phyloP scores from a whole-genome alignment of 1,140 invertebrate genomes.

The Thereuonema tuberculata region DNA sequence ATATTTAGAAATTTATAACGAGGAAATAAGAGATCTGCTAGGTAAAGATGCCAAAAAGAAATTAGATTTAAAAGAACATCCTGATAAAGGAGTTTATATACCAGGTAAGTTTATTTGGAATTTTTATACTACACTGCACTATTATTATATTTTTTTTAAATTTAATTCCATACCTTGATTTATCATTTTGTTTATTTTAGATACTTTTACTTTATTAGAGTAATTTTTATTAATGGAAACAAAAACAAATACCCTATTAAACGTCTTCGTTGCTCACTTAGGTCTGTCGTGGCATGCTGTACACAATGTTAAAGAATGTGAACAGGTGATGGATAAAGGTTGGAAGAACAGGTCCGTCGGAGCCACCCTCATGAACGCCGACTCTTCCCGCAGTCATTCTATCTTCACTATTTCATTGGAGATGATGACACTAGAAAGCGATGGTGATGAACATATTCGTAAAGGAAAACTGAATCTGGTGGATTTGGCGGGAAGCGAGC shows the following conservation, averaged over 20 bases:
- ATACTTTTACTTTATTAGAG: background rate
- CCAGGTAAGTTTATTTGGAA: constrained; percentile 42
- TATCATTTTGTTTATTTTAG: no score
- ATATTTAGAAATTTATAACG: constrained; percentile 89
- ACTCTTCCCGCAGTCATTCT: constrained; percentile 74
- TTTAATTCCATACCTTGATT: constrained; percentile 2
- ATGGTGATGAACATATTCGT: constrained; percentile 43
- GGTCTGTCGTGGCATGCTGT: constrained; percentile 59
- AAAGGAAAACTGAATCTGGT: constrained; percentile 61
- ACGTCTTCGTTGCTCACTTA: no score
- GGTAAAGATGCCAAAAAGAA: constrained; percentile 48
- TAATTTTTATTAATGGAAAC: no score
- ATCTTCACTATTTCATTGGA: constrained; percentile 82
- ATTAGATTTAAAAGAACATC: constrained; percentile 63
- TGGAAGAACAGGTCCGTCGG: constrained; percentile 59
- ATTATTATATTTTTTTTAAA: constrained; percentile 9
- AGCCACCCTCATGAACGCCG: constrained; percentile 71
- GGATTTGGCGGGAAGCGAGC: constrained; percentile 71
- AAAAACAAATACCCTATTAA: no score
- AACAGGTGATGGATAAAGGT: constrained; percentile 53
- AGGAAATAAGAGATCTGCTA: constrained; percentile 64
- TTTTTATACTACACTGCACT: no score
- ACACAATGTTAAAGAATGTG: constrained; percentile 57
- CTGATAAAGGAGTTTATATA: constrained; percentile 68
- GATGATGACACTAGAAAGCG: constrained; percentile 43